Evolutionary conservation across 2,113 vertebrate species (phyloP).

Genomic region (Otus sunia): DNA sequence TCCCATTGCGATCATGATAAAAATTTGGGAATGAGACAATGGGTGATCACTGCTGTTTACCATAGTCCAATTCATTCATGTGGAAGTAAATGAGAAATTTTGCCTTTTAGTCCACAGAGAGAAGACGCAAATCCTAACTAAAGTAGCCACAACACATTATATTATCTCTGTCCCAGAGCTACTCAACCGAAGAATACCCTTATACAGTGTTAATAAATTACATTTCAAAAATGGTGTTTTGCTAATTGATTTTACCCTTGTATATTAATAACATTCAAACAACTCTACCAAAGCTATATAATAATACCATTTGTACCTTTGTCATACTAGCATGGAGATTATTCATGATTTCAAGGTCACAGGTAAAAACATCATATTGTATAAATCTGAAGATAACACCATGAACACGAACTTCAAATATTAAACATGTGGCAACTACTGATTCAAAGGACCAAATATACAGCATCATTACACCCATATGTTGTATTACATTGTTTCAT

Average conservation of each 20-base stretch:
- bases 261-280: conserved; percentile 14
- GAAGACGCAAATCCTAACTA: neutral
- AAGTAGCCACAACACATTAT: neutral
- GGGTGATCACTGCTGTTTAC: neutral
- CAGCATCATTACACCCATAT: neutral
- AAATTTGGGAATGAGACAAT: neutral
- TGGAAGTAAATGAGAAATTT: neutral
- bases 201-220: neutral
- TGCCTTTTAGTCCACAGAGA: neutral
- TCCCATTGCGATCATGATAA: neutral
- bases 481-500: neutral
- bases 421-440: neutral
- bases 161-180: neutral
- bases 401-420: neutral
- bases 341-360: neutral
- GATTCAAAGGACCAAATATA: neutral
- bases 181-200: neutral
- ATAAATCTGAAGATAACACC: neutral
- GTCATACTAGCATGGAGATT: neutral
- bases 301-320: neutral
- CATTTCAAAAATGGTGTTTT: neutral
- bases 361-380: neutral
- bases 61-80: neutral
- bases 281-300: neutral
- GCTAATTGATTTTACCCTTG: conserved; percentile 22